Percentiles rank a stretch among this genome's conserved stretches.
Evolutionary conservation across 2,888 invertebrate genomes (phyloP).

Genomic region (Drosophila acutilabella): DNA sequence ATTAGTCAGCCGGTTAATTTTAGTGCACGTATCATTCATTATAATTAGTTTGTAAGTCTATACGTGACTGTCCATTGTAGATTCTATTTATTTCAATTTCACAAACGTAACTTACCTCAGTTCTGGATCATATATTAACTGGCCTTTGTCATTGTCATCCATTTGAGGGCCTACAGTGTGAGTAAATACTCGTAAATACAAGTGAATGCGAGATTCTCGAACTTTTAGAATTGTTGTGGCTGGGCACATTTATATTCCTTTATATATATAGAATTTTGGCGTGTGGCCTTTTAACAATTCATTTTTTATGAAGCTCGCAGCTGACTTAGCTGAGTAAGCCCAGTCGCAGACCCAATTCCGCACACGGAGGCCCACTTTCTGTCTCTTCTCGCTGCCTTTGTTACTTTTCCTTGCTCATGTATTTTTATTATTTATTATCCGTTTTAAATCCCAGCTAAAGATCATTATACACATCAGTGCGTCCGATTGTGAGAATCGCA

Average conservation of each 20-base stretch:
- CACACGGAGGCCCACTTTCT: slow-evolving; percentile 22
- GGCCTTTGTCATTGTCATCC: slow-evolving; percentile 59
- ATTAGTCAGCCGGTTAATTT: background rate
- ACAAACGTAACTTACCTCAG: slow-evolving; percentile 20
- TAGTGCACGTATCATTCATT: slow-evolving; percentile 53
- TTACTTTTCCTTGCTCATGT: slow-evolving; percentile 51
- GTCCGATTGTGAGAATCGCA: slow-evolving; percentile 83
- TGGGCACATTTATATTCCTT: slow-evolving; percentile 73
- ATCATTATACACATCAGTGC: slow-evolving; percentile 83
- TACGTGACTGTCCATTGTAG: slow-evolving; percentile 52
- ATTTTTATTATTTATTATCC: slow-evolving; percentile 83
- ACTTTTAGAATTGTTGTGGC: slow-evolving; percentile 70
- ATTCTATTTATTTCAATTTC: slow-evolving; percentile 70
- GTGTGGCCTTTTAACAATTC: slow-evolving; percentile 75
- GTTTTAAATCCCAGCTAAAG: slow-evolving; percentile 79
- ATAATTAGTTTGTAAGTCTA: slow-evolving; percentile 33
- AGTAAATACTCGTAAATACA: slow-evolving; percentile 13
- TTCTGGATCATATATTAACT: slow-evolving; percentile 65
- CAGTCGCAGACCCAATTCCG: slow-evolving; percentile 30
- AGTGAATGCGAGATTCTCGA: slow-evolving; percentile 50
- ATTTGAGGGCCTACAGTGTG: slow-evolving; percentile 42
- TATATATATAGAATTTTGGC: slow-evolving; percentile 41
- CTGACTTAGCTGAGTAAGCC: slow-evolving; percentile 67
- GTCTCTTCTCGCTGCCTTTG: slow-evolving; percentile 28
- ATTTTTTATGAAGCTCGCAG: slow-evolving; percentile 68